Conservation (phyloP, 2,113 vertebrate genomes). For the Triplophysa siluroides region DNA sequence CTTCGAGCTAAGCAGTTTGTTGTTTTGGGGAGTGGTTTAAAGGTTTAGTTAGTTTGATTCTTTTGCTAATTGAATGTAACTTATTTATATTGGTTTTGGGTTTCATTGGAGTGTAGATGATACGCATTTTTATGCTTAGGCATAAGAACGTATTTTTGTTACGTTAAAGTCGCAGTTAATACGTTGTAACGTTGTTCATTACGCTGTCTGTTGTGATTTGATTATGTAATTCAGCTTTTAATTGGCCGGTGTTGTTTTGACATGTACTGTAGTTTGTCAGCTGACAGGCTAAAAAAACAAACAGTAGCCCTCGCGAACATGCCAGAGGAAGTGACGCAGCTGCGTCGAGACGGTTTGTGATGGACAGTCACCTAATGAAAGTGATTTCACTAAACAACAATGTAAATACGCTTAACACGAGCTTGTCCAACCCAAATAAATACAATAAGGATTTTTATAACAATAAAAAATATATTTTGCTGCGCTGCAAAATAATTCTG, state of each 20-base stretch:
- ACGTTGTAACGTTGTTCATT: neutral
- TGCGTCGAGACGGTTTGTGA: neutral
- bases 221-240: neutral
- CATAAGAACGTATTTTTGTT: neutral
- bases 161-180: neutral
- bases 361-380: too few species aligned
- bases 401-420: too few species aligned
- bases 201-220: neutral
- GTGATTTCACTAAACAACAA: too few species aligned
- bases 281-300: slow-evolving; percentile 39
- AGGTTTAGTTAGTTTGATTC: neutral
- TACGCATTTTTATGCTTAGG: neutral
- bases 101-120: neutral
- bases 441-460: too few species aligned
- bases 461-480: too few species aligned
- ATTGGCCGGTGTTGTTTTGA: slow-evolving; percentile 7
- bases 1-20: slow-evolving; percentile 27
- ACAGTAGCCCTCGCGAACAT: slow-evolving; percentile 17
- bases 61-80: neutral
- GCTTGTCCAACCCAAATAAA: too few species aligned
- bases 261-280: slow-evolving; percentile 15
- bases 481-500: too few species aligned
- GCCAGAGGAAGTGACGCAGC: slow-evolving; percentile 36
- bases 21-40: neutral
- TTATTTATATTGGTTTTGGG: neutral